Percentiles rank a stretch among this genome's conserved stretches.
Evolutionary conservation across 2,797 vertebrate genomes (phyloP).

Genomic region (Xenentodon cancila): DNA sequence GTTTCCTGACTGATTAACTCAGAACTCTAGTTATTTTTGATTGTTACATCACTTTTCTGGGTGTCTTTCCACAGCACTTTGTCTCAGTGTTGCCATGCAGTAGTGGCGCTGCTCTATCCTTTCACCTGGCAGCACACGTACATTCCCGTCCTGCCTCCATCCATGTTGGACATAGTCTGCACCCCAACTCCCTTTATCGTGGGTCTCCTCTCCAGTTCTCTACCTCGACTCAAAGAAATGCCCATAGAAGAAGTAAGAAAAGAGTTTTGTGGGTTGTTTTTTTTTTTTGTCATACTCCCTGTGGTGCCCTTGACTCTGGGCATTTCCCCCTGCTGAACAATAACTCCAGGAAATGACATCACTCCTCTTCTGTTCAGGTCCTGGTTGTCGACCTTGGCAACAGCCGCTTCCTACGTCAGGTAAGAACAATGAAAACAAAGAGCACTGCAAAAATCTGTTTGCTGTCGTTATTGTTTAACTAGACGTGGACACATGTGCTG

Average conservation of each 20-base stretch:
- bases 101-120: slow-evolving; percentile 94
- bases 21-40: not conserved
- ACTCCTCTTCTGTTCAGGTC: slow-evolving; percentile 81
- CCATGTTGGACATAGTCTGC: slow-evolving; percentile 98
- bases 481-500: not conserved
- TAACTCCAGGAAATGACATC: slow-evolving; percentile 74
- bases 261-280: not conserved
- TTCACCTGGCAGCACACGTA: slow-evolving; percentile 99
- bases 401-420: slow-evolving; percentile 95
- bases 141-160: slow-evolving; percentile 94
- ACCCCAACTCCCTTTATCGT: slow-evolving; percentile 97
- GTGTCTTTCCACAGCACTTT: slow-evolving; percentile 84
- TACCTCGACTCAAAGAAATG: slow-evolving; percentile 92
- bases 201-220: slow-evolving; percentile 93
- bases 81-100: slow-evolving; percentile 96
- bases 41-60: not conserved
- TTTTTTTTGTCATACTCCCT: not conserved
- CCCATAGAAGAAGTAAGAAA: slow-evolving; percentile 93
- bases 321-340: slow-evolving; percentile 64
- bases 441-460: not conserved
- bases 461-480: not conserved
- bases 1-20: no score
- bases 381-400: slow-evolving; percentile 95
- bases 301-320: slow-evolving; percentile 22
- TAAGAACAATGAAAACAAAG: slow-evolving; percentile 58